Evolutionary conservation across 1,140 invertebrate genomes (phyloP).

Genomic region (Cardiocondyla obscurior): DNA sequence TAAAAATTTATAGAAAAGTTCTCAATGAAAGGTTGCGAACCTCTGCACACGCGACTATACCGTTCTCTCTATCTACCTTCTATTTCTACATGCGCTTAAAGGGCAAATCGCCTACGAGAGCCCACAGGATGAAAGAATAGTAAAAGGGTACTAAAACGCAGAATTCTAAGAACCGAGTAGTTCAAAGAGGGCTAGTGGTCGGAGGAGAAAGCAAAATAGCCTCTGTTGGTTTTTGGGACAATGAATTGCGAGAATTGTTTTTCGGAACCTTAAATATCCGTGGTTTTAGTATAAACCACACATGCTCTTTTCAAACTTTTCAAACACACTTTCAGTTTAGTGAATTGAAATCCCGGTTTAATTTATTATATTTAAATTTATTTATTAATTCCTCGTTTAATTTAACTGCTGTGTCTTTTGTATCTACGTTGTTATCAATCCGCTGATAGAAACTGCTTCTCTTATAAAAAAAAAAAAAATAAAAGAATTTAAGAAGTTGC

Average conservation of each 20-base stretch:
- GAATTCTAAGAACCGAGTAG: slow-evolving; percentile 33
- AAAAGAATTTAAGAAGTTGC: background rate
- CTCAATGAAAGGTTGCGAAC: slow-evolving; percentile 4
- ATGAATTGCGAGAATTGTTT: slow-evolving; percentile 24
- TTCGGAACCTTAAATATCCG: background rate
- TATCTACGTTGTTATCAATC: slow-evolving; percentile 1
- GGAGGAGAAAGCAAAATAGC: slow-evolving; percentile 29
- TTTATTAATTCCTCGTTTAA: background rate
- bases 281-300: background rate
- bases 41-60: background rate
- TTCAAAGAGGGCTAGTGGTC: slow-evolving; percentile 8
- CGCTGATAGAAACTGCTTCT: background rate
- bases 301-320: background rate
- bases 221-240: slow-evolving; percentile 23
- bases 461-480: slow-evolving; percentile 1
- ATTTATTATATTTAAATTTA: background rate
- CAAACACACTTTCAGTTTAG: background rate
- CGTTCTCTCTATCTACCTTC: slow-evolving; percentile 1
- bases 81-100: slow-evolving; percentile 30
- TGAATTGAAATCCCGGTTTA: background rate
- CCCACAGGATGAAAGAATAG: background rate
- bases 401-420: no score
- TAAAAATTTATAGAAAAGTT: background rate
- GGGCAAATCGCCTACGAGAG: slow-evolving; percentile 13
- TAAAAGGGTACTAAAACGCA: slow-evolving; percentile 20